These are phyloP conservation scores for Sebastes matsubarae DNA, from an alignment of 2,797 vertebrate genomes.

Conservation along the genomic window DNA sequence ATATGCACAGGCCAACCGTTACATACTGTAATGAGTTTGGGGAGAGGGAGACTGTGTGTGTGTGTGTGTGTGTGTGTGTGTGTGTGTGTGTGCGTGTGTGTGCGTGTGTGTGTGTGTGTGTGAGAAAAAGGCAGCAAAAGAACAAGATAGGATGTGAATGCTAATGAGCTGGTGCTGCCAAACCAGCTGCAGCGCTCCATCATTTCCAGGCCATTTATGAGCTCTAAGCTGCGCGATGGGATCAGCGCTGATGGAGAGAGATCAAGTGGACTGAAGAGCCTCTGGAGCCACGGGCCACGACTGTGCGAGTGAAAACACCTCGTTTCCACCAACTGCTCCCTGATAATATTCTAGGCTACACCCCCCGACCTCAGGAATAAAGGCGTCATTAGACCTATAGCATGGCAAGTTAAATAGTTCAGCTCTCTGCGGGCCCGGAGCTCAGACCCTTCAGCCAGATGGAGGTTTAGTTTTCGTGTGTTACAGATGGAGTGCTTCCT, in stretches of 20 bases:
- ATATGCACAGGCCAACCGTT: not conserved
- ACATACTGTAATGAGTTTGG: slow-evolving; percentile 17
- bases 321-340: not conserved
- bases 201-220: slow-evolving; percentile 62
- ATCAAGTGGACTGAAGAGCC: slow-evolving; percentile 50
- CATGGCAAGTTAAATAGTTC: not conserved
- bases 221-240: slow-evolving; percentile 42
- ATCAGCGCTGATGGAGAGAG: slow-evolving; percentile 41
- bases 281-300: slow-evolving; percentile 30
- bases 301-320: slow-evolving; percentile 7
- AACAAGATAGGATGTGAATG: slow-evolving; percentile 51
- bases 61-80: not conserved
- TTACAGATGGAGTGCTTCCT: not conserved
- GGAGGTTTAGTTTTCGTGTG: not conserved
- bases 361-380: not conserved
- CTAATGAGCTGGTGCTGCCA: slow-evolving; percentile 59
- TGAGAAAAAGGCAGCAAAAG: not conserved
- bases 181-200: slow-evolving; percentile 59
- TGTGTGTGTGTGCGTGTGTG: not conserved
- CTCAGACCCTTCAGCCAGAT: not conserved
- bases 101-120: not conserved
- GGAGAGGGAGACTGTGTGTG: not conserved
- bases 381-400: not conserved
- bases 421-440: not conserved
- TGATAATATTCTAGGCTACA: not conserved